phyloP scores from a whole-genome alignment of 2,888 invertebrate genomes.

The Drosophila differens region DNA sequence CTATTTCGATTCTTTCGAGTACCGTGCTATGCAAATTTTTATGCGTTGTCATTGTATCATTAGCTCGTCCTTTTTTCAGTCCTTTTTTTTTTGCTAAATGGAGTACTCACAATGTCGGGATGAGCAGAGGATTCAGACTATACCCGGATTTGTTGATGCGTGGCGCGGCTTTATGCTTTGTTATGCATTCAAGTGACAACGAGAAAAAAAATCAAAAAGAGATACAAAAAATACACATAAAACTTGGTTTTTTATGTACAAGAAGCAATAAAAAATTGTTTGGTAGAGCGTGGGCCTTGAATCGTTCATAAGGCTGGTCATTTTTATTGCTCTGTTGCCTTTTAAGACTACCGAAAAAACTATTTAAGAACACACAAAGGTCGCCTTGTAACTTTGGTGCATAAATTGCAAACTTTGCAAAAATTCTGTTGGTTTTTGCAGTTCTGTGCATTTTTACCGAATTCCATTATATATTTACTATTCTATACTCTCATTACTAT shows the following conservation, averaged over 20 bases:
- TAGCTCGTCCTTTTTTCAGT: conserved; percentile 44
- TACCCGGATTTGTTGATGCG: conserved; percentile 42
- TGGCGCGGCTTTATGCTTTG: conserved; percentile 53
- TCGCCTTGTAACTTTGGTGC: conserved; percentile 4
- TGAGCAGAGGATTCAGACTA: conserved; percentile 29
- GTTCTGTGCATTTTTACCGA: conserved; percentile 9
- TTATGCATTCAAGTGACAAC: conserved; percentile 56
- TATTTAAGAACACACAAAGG: conserved; percentile 17
- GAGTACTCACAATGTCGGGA: conserved; percentile 24
- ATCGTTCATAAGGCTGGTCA: conserved; percentile 8
- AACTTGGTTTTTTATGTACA: conserved; percentile 30
- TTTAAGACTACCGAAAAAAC: conserved; percentile 6
- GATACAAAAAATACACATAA: conserved; percentile 19
- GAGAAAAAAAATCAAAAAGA: not conserved
- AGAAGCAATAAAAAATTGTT: conserved; percentile 2
- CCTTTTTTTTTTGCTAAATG: conserved; percentile 19
- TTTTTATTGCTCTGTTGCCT: conserved; percentile 31
- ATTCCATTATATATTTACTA: conserved; percentile 20
- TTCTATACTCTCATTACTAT: conserved; percentile 19
- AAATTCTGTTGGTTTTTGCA: conserved; percentile 17
- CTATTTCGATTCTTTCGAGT: conserved; percentile 28
- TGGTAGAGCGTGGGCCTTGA: not conserved
- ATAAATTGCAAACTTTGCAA: conserved; percentile 18
- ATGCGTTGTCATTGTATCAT: conserved; percentile 59
- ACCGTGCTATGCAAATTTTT: conserved; percentile 47